These are phyloP conservation scores for Actias luna DNA, from an alignment of 2,888 invertebrate genomes.

Conservation along the genomic window DNA sequence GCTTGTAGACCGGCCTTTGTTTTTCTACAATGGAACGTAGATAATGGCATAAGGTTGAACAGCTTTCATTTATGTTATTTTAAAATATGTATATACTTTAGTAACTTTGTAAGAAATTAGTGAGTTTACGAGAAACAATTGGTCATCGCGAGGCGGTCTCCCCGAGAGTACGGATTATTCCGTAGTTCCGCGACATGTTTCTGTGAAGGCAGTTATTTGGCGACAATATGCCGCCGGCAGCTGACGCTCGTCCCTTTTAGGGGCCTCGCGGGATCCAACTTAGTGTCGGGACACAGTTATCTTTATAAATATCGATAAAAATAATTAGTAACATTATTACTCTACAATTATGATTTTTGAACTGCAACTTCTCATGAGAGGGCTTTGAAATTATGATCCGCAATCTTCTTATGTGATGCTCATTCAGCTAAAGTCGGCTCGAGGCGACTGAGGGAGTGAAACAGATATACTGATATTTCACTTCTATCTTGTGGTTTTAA, in stretches of 20 bases:
- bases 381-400: too few relatives aligned
- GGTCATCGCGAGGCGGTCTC: slow-evolving; percentile 25
- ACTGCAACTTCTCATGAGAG: too few relatives aligned
- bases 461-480: too few relatives aligned
- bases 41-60: too few relatives aligned
- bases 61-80: not conserved
- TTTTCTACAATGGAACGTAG: too few relatives aligned
- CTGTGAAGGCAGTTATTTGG: slow-evolving; percentile 29
- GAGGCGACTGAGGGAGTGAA: too few relatives aligned
- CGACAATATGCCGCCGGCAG: slow-evolving; percentile 71
- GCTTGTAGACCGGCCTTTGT: too few relatives aligned
- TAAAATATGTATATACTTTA: not conserved
- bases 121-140: slow-evolving; percentile 16
- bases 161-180: slow-evolving; percentile 18
- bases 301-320: not conserved
- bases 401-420: too few relatives aligned
- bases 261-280: not conserved
- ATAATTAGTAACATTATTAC: too few relatives aligned
- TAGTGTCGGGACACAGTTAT: not conserved
- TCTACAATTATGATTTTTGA: too few relatives aligned
- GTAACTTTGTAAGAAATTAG: not conserved
- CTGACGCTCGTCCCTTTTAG: slow-evolving; percentile 57
- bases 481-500: too few relatives aligned
- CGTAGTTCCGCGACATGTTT: slow-evolving; percentile 20
- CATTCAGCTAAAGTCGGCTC: too few relatives aligned